Evolutionary conservation across 2,797 vertebrate genomes (phyloP), one percentile per base, ranked within the genome.

Genomic region (Acrocephalus scirpaceus): DNA sequence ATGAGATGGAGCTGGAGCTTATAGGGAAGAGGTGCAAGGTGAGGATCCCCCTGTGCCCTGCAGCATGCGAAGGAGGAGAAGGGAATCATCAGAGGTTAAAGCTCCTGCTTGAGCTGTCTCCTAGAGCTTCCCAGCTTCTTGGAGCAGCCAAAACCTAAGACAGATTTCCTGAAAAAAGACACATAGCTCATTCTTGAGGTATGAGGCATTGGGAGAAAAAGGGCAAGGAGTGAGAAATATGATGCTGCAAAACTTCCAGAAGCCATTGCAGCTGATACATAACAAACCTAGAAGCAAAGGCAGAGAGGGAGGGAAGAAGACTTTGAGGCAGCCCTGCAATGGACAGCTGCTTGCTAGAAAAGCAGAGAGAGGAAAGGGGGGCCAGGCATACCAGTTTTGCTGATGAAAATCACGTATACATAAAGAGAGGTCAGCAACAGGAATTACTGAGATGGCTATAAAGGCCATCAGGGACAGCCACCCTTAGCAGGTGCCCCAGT

Each of bases 391-490:
- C 18, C 60, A 25, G 7, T 36, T 54, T 25, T 77, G 51, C 42
- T 40, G 23, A 29, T 14, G 7, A 44, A 66, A 83, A 16, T 1
- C 4, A 13, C 1, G 0, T 45, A 17, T 13, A 5, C 27, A 16
- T 4, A 30, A 42, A 60, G 14, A 56, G 13, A 38, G 22, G 12
- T 25, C n/a, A 58, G 51, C 40, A n/a, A 23, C 8, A 83, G 70
- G 48, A 73, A 22, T 47, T 66, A 38, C 74, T 66, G 36, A 21
- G 71, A 9, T 29, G 30, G 30, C 16, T 56, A 5, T 16, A 38
- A 75, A 79, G 32, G 54, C 47, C 74, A 11, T 2, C 0, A 2
- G 32, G 42, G 38, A 47, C n/a, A 30, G 67, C 62, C 38, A 81
- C 56, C 23, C 44, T 71, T 7, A 11, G 53, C 76, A 80, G 72